phyloP scores from a whole-genome alignment of 2,113 vertebrate genomes.

The Saccopteryx bilineata region DNA sequence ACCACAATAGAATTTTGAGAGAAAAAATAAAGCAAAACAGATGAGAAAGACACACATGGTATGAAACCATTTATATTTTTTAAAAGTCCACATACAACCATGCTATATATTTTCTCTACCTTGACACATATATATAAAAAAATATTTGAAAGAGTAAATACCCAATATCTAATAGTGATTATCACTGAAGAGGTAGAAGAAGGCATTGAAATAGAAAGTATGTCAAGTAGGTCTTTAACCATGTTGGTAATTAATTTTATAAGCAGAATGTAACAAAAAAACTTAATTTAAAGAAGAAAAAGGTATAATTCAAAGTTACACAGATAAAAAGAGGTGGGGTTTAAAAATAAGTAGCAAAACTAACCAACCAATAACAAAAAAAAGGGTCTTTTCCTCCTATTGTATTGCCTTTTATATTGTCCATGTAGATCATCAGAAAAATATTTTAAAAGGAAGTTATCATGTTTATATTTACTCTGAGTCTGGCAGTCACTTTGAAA shows the following conservation, averaged over 20 bases:
- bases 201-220: background rate
- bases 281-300: background rate
- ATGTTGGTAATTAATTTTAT: slow-evolving; percentile 14
- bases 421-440: background rate
- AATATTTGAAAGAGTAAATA: slow-evolving; percentile 16
- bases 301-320: background rate
- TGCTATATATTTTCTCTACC: background rate
- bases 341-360: slow-evolving; percentile 40
- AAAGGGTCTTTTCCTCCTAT: background rate
- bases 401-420: background rate
- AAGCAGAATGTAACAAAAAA: slow-evolving; percentile 14
- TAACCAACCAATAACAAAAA: background rate
- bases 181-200: background rate
- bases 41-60: background rate
- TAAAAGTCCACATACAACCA: background rate
- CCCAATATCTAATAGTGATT: background rate
- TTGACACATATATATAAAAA: background rate
- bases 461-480: background rate
- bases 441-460: slow-evolving; percentile 2
- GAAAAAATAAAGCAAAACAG: background rate
- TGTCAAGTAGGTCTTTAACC: background rate
- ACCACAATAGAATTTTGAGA: background rate
- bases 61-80: background rate
- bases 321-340: background rate
- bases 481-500: slow-evolving; percentile 32